phyloP scores from a whole-genome alignment of 1,140 invertebrate species.

The Trachelipus rathkii region DNA sequence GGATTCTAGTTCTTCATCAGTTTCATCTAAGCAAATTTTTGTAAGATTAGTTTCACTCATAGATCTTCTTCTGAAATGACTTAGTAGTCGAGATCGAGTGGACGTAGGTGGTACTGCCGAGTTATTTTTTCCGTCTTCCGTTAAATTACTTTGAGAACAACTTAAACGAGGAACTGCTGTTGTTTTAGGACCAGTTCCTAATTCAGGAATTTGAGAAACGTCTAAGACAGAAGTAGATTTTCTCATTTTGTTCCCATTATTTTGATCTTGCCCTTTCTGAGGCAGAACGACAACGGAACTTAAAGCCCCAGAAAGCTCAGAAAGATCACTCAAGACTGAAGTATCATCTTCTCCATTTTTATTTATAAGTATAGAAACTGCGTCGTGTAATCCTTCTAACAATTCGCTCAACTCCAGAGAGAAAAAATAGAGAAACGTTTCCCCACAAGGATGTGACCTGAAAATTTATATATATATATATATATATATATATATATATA shows the following conservation, averaged over 20 bases:
- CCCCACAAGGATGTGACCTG: conserved; percentile 43
- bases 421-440: conserved; percentile 44
- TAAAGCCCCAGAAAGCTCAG: conserved; percentile 42
- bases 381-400: conserved; percentile 42
- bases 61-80: conserved; percentile 39
- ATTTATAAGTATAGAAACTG: conserved; percentile 40
- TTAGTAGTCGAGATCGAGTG: conserved; percentile 33
- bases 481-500: too few relatives aligned
- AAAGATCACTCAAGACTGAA: conserved; percentile 42
- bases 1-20: conserved; percentile 43
- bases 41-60: conserved; percentile 46
- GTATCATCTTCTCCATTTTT: conserved; percentile 38
- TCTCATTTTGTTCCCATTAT: conserved; percentile 33
- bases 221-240: conserved; percentile 44
- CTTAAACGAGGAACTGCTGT: conserved; percentile 32
- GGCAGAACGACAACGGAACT: conserved; percentile 41
- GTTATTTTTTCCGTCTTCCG: conserved; percentile 31
- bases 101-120: conserved; percentile 10
- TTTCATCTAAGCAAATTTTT: conserved; percentile 44
- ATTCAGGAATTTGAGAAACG: conserved; percentile 31
- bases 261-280: conserved; percentile 33
- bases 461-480: not conserved
- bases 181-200: conserved; percentile 28
- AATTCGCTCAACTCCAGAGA: conserved; percentile 40
- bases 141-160: conserved; percentile 36